Evolutionary conservation across 1,140 invertebrate species (phyloP), one percentile per base, ranked within the genome.

Genomic region (Lepidotrigona ventralis): DNA sequence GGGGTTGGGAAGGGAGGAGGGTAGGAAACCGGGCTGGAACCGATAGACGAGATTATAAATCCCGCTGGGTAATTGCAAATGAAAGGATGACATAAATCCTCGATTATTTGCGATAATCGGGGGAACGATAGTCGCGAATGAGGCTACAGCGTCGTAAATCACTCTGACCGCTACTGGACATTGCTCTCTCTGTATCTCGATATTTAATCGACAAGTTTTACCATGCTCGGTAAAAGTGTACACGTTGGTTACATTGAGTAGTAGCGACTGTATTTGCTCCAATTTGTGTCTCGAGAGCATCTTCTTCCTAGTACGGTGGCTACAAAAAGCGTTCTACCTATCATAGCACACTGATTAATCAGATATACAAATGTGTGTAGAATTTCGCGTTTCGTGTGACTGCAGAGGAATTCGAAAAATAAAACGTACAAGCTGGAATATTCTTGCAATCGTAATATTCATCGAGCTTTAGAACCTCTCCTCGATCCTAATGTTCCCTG

Each of bases 41-140:
- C 82, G 82, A 88, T 68, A 80, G 71, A 71, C 60, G n/a, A 76
- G 78, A 87, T 88, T 88, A 79, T 81, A 85, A 87, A 88, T 88
- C 82, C 69, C 64, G 23, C 1, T 19, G 51, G 79, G n/a, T 81
- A 77, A 84, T 78, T 64, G 73, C 78, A 79, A 87, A 81, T 75
- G 73, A 87, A 87, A 29, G 63, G 58, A 64, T 72, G 56, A 79
- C 78, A 81, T 88, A 88, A 88, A 88, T 87, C 78, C 74, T 63
- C 56, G 58, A 85, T 88, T 76, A 85, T 81, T 85, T 81, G 56
- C 64, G 66, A 87, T 87, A 83, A 87, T 87, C 81, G 85, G 21
- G 64, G 58, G 51, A 76, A 84, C 86, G 80, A 81, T 87, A 87
- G 78, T 79, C 76, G 72, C 54, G 77, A 69, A 87, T 29, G 85